Evolutionary conservation across 2,888 invertebrate species (phyloP).

Genomic region (Dasysyrphus albostriatus): DNA sequence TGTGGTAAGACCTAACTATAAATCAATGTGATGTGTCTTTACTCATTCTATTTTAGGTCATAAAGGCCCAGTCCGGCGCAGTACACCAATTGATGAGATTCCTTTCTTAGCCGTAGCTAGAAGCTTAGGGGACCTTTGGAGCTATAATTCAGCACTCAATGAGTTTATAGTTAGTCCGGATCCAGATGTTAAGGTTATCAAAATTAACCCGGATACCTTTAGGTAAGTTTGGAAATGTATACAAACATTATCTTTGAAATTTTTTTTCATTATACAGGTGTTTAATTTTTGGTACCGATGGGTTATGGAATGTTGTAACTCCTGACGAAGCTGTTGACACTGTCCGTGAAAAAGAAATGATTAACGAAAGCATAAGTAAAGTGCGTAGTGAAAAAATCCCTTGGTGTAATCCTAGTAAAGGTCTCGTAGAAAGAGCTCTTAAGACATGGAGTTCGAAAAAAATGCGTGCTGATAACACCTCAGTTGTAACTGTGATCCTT

Average conservation of each 20-base stretch:
- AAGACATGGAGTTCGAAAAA: slow-evolving; percentile 93
- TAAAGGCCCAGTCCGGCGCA: slow-evolving; percentile 93
- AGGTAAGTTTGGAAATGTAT: slow-evolving; percentile 82
- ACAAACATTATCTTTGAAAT: neutral
- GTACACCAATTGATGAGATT: slow-evolving; percentile 96
- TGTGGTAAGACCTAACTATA: slow-evolving; percentile 84
- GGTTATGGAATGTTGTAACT: slow-evolving; percentile 97
- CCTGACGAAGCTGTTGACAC: slow-evolving; percentile 92
- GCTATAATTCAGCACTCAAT: slow-evolving; percentile 95
- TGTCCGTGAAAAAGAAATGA: slow-evolving; percentile 92
- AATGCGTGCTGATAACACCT: slow-evolving; percentile 98
- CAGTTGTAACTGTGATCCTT: slow-evolving; percentile 94
- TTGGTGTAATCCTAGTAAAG: slow-evolving; percentile 96
- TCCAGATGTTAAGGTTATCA: slow-evolving; percentile 95
- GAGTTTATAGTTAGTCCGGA: slow-evolving; percentile 99
- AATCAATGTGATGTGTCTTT: neutral
- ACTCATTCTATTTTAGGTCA: slow-evolving; percentile 75
- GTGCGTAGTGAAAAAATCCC: slow-evolving; percentile 80
- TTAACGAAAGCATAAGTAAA: slow-evolving; percentile 87
- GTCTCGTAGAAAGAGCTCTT: slow-evolving; percentile 92
- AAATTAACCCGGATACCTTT: slow-evolving; percentile 90
- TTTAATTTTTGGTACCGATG: slow-evolving; percentile 97
- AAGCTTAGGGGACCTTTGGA: slow-evolving; percentile 98
- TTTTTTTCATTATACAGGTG: slow-evolving; percentile 86
- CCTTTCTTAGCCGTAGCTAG: slow-evolving; percentile 98